Evolutionary conservation across 2,113 vertebrate species (phyloP).

Genomic region (Melierax canorus): DNA sequence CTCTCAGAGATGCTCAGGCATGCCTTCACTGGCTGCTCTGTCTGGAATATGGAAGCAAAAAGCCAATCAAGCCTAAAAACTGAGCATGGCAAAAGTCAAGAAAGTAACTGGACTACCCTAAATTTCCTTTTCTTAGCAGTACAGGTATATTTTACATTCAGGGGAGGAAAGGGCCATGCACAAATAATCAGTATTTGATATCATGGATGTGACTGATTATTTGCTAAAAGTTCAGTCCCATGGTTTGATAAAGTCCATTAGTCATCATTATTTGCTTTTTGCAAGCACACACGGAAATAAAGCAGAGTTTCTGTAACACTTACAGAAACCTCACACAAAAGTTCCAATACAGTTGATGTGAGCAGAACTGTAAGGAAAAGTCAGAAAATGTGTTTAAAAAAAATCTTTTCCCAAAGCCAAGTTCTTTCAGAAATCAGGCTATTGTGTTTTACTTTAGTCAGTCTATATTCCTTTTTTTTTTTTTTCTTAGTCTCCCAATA

Average conservation of each 20-base stretch:
- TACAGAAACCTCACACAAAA: neutral
- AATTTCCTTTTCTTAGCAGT: neutral
- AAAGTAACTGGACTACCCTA: neutral
- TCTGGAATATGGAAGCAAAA: neutral
- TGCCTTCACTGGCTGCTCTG: neutral
- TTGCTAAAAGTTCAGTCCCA: neutral
- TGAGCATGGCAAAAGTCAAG: neutral
- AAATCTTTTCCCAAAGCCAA: neutral
- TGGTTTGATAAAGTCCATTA: neutral
- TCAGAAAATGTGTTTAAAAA: neutral
- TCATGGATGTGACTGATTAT: neutral
- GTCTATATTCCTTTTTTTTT: neutral
- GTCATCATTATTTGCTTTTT: neutral
- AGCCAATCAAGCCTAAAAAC: neutral
- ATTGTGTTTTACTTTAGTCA: neutral
- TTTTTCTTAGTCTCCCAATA: neutral
- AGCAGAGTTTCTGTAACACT: neutral
- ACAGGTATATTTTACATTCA: rapidly evolving
- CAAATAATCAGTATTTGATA: neutral
- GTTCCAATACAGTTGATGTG: neutral
- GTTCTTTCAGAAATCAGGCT: neutral
- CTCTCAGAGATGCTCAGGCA: neutral
- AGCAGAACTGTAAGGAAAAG: neutral
- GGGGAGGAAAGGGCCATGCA: neutral
- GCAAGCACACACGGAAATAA: neutral